phyloP scores from a whole-genome alignment of 2,113 vertebrate species.

The Holacanthus passer region DNA sequence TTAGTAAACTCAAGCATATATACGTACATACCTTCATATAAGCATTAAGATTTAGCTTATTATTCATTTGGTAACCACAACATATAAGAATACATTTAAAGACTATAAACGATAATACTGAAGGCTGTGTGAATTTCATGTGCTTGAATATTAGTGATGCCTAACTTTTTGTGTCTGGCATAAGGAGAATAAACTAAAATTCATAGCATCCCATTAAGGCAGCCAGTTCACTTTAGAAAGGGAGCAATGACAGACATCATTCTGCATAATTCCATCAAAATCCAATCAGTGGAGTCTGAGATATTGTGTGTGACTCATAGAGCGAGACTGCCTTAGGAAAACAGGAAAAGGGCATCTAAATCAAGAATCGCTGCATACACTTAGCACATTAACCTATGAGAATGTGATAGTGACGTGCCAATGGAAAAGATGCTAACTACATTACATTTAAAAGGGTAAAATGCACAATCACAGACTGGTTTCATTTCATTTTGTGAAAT shows the following conservation, averaged over 20 bases:
- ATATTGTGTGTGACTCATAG: neutral
- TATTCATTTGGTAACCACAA: neutral
- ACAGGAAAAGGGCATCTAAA: slow-evolving; percentile 13
- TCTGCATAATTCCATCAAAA: slow-evolving; percentile 9
- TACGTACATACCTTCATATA: too few species aligned
- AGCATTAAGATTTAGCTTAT: too few species aligned
- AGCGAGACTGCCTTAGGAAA: neutral
- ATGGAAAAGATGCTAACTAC: slow-evolving; percentile 33
- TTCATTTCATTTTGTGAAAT: slow-evolving; percentile 62
- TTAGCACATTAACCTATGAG: neutral
- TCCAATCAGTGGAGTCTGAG: slow-evolving; percentile 4
- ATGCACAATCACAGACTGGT: slow-evolving; percentile 45
- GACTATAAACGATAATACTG: neutral
- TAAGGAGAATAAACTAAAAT: neutral
- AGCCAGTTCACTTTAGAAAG: neutral
- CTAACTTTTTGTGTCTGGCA: neutral
- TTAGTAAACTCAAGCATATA: too few species aligned
- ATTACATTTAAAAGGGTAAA: slow-evolving; percentile 42
- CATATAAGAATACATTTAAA: neutral
- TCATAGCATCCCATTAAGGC: neutral
- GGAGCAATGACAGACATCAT: neutral
- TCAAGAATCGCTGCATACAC: slow-evolving; percentile 1
- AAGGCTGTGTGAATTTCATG: neutral
- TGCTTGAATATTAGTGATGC: neutral
- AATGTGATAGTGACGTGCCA: slow-evolving; percentile 8